phyloP scores from a whole-genome alignment of 2,113 vertebrate genomes.

The Apeltes quadracus region DNA sequence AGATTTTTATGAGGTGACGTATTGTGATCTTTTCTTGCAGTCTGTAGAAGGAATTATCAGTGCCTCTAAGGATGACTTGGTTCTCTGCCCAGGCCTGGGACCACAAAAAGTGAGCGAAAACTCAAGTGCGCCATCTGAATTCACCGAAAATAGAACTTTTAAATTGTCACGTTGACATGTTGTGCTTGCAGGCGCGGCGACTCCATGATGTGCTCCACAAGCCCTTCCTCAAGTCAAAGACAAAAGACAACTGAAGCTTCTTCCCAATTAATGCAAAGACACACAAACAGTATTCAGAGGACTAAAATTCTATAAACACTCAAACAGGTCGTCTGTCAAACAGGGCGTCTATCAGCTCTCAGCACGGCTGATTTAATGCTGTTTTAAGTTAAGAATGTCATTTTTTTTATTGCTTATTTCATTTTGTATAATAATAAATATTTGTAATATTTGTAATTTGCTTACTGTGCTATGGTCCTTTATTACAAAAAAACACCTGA shows the following conservation, averaged over 20 bases:
- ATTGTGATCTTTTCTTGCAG: slow-evolving; percentile 50
- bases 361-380: not conserved
- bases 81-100: slow-evolving; percentile 83
- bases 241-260: slow-evolving; percentile 57
- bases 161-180: slow-evolving; percentile 15
- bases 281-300: not conserved
- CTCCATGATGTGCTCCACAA: slow-evolving; percentile 78
- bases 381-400: not conserved
- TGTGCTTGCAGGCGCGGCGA: slow-evolving; percentile 71
- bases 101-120: slow-evolving; percentile 79
- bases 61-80: slow-evolving; percentile 81
- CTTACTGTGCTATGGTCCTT: not conserved
- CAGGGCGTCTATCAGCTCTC: not conserved
- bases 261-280: not conserved
- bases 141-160: not conserved
- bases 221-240: slow-evolving; percentile 77
- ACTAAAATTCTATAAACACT: not conserved
- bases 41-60: slow-evolving; percentile 79
- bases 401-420: not conserved
- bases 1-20: slow-evolving; percentile 1
- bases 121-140: not conserved
- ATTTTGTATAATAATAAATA: slow-evolving; percentile 30
- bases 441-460: slow-evolving; percentile 33
- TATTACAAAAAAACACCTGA: not conserved
- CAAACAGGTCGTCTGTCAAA: slow-evolving; percentile 4